Conservation (phyloP, 2,888 invertebrate genomes). For the Prionchulus punctatus region DNA sequence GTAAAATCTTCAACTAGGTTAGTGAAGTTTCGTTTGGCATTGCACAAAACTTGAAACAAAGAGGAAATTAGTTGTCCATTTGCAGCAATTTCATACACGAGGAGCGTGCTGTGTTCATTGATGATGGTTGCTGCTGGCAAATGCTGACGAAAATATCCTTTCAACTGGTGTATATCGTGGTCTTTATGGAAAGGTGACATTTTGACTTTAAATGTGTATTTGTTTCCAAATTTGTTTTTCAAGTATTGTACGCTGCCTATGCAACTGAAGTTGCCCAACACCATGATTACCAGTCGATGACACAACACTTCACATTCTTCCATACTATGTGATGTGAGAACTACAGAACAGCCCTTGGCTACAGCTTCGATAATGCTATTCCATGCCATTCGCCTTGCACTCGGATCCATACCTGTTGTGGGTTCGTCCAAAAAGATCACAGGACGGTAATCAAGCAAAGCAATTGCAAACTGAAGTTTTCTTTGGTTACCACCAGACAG, state of each 20-base stretch:
- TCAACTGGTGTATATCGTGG: neutral
- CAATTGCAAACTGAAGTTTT: constrained; percentile 66
- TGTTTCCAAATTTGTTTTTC: constrained; percentile 43
- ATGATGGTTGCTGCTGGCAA: neutral
- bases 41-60: neutral
- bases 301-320: constrained; percentile 75
- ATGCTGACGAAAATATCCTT: neutral
- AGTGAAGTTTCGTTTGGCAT: neutral
- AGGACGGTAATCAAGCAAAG: constrained; percentile 62
- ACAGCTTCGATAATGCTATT: constrained; percentile 25
- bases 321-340: constrained; percentile 75
- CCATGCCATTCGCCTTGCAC: constrained; percentile 52
- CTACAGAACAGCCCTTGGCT: constrained; percentile 32
- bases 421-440: constrained; percentile 69
- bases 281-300: constrained; percentile 68
- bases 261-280: constrained; percentile 64
- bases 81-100: neutral
- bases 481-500: constrained; percentile 70
- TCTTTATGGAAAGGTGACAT: neutral
- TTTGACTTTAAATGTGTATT: neutral
- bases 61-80: neutral
- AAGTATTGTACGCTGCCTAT: constrained; percentile 70
- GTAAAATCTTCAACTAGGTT: constrained; percentile 64
- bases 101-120: neutral
- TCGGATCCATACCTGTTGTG: constrained; percentile 69